Evolutionary conservation across 2,888 invertebrate genomes (phyloP).

Genomic region (Invenusta paracnida): DNA sequence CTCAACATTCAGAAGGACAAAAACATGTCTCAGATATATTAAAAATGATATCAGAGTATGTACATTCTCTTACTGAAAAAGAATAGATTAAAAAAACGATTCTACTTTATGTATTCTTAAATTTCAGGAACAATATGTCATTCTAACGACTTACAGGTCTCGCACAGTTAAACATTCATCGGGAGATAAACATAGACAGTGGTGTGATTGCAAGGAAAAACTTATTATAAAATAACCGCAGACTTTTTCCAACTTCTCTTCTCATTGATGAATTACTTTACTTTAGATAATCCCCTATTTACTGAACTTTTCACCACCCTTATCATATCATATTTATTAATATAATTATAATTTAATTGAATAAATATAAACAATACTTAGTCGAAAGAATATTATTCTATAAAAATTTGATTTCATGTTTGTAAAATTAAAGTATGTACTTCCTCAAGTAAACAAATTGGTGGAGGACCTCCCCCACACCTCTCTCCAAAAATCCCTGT

Average conservation of each 20-base stretch:
- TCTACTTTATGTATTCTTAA: not conserved
- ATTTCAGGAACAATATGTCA: not conserved
- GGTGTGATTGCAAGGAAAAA: not conserved
- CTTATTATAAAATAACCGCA: not conserved
- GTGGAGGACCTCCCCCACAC: not conserved
- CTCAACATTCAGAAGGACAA: not conserved
- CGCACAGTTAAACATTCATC: not conserved
- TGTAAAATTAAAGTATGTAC: not conserved
- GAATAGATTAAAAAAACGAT: not conserved
- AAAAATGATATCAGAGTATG: not conserved
- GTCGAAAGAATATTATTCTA: not conserved
- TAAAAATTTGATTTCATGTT: not conserved
- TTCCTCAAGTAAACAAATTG: not conserved
- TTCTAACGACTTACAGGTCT: not conserved
- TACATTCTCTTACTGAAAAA: not conserved
- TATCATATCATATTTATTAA: not conserved
- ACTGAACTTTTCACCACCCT: not conserved
- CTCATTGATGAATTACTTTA: not conserved
- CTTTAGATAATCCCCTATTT: not conserved
- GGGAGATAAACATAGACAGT: too few species aligned
- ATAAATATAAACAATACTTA: not conserved
- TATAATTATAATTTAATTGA: not conserved
- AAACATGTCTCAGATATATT: not conserved
- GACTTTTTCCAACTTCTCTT: not conserved
- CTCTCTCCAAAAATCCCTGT: not conserved